Percentiles rank a stretch among this genome's conserved stretches.
Conservation (phyloP, 1,140 invertebrate genomes). For the Aphidius ervi region DNA sequence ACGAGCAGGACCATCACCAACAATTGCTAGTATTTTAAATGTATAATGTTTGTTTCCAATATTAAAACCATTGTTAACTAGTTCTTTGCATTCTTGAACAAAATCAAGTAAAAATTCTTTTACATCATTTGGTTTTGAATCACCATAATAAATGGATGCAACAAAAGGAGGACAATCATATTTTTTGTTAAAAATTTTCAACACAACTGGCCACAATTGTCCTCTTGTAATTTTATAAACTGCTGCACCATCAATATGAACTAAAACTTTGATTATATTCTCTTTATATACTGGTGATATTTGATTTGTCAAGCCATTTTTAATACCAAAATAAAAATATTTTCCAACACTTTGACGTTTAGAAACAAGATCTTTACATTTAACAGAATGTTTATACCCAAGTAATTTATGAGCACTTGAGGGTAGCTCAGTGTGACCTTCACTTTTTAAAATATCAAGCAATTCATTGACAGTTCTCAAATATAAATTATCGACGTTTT, state of each 20-base stretch:
- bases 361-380: background rate
- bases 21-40: background rate
- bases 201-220: slow-evolving; percentile 20
- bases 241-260: slow-evolving; percentile 16
- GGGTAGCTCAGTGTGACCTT: background rate
- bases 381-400: background rate
- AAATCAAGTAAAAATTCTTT: slow-evolving; percentile 18
- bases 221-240: slow-evolving; percentile 6
- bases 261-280: slow-evolving; percentile 10
- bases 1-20: background rate
- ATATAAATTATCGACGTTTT: background rate
- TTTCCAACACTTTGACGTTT: background rate
- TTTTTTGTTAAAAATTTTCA: slow-evolving; percentile 14
- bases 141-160: slow-evolving; percentile 20
- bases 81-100: slow-evolving; percentile 9
- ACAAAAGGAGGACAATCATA: slow-evolving; percentile 17
- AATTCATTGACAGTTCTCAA: background rate
- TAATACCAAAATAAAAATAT: background rate
- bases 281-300: background rate
- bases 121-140: slow-evolving; percentile 15
- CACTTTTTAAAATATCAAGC: background rate
- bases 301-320: background rate
- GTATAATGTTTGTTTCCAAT: background rate
- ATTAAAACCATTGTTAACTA: slow-evolving; percentile 12
- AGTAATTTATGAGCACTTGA: background rate